Conservation (phyloP, 1,140 invertebrate genomes). For the Pomacea maculata region DNA sequence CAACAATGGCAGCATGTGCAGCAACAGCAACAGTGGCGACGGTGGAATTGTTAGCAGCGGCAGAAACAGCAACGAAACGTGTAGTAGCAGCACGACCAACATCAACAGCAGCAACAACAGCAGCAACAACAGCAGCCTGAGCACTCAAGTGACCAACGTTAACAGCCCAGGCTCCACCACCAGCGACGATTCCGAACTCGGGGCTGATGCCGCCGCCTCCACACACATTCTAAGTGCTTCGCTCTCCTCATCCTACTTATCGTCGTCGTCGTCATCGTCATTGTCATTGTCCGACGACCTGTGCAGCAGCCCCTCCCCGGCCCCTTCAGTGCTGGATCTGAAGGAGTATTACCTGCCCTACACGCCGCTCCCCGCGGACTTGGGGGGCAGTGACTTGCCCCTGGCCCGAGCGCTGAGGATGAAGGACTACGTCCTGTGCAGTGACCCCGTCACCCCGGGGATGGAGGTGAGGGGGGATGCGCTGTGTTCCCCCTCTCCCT, state of each 20-base stretch:
- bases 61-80: neutral
- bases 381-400: neutral
- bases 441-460: neutral
- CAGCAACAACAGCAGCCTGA: neutral
- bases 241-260: neutral
- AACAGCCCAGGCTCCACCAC: no score
- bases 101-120: neutral
- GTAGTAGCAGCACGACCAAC: neutral
- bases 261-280: no score
- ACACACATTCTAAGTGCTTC: neutral
- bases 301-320: slow-evolving; percentile 13
- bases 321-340: neutral
- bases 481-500: slow-evolving; percentile 11
- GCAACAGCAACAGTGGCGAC: neutral
- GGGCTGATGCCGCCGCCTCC: slow-evolving; percentile 3
- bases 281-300: neutral
- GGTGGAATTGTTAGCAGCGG: no score
- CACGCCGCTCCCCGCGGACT: neutral
- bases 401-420: neutral
- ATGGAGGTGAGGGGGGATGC: slow-evolving; percentile 3
- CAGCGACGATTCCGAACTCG: slow-evolving; percentile 10
- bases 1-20: neutral
- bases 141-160: neutral
- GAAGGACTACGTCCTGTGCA: no score
- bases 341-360: slow-evolving; percentile 8